Base-by-base conservation (phyloP, 2,888 invertebrate species). In the Ormia ochracea region DNA sequence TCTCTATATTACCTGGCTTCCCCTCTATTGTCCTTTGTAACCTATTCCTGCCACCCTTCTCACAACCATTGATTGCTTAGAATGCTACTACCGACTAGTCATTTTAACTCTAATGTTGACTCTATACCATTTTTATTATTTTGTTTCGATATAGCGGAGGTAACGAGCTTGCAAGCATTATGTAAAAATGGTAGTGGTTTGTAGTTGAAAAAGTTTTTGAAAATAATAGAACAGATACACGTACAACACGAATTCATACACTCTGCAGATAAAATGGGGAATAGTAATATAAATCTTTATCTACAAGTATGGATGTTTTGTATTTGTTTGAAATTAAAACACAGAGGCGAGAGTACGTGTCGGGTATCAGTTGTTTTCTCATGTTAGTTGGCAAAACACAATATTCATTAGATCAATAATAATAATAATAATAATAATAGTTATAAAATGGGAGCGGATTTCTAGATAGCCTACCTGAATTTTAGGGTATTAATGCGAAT, bases 131-230 rank as follows among this genome's bases (percentile, higher is more conserved):
- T 45, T 52, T 52, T n/a, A n/a, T 68, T 73, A 61, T 72, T 72
- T 61, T 68, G 45, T 41, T 74, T 59, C 59, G 72, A 78, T 72
- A 48, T 61, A 48, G 56, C 56, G 58, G 50, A 48, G 73, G 74
- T 73, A 78, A 63, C 61, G 45, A 59, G 75, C 52, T 52, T 74
- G 70, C 70, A 74, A 73, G 31, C 33, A 58, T 41, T 50, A 45
- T 79, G 66, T 59, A 65, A 59, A 75, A 75, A 38, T 65, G 28
- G 19, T 63, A 41, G 65, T 31, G 26, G 36, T 52, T 59, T 19
- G 28, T 10, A 54, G 17, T 26, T 66, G 23, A 21, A 66, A 58
- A 48, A 41, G 6, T 6, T 4, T 28, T 38, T 56, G 28, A 10
- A 1, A 12, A n/a, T 36, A 36, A 12, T 36, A 36, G 36, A 12